Conservation (phyloP, 2,113 vertebrate species). For the Platysteira castanea region DNA sequence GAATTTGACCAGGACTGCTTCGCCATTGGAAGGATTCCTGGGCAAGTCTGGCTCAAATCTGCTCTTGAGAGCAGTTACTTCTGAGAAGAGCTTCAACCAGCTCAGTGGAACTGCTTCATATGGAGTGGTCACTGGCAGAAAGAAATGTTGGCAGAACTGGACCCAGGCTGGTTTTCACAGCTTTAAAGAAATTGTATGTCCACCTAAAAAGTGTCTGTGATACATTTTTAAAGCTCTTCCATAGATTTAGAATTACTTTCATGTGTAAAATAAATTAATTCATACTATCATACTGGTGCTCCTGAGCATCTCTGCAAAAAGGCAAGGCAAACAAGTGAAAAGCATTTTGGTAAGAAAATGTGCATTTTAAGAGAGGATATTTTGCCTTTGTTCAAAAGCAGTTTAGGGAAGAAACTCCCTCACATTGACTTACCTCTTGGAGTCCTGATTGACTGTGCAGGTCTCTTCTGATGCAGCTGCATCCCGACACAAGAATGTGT, state of each 20-base stretch:
- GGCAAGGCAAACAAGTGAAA: neutral
- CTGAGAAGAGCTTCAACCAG: neutral
- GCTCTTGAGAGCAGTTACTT: neutral
- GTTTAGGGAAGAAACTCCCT: neutral
- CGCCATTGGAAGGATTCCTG: neutral
- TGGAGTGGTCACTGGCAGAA: neutral
- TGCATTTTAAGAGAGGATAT: neutral
- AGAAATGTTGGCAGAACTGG: neutral
- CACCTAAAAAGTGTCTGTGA: neutral
- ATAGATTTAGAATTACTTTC: neutral
- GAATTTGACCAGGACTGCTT: neutral
- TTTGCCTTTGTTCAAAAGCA: neutral
- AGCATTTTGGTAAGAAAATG: neutral
- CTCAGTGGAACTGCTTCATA: neutral
- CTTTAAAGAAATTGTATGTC: neutral
- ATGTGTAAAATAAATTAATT: neutral
- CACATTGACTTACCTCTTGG: neutral
- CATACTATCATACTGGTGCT: neutral
- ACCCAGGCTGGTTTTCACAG: neutral
- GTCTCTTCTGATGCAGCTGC: neutral
- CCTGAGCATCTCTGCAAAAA: neutral
- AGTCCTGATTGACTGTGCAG: neutral
- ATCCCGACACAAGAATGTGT: neutral
- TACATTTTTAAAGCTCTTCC: neutral
- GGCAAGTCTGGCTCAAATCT: neutral